These are phyloP conservation scores for Drosophila subobscura DNA, from an alignment of 1,140 invertebrate species.

Conservation along the genomic window DNA sequence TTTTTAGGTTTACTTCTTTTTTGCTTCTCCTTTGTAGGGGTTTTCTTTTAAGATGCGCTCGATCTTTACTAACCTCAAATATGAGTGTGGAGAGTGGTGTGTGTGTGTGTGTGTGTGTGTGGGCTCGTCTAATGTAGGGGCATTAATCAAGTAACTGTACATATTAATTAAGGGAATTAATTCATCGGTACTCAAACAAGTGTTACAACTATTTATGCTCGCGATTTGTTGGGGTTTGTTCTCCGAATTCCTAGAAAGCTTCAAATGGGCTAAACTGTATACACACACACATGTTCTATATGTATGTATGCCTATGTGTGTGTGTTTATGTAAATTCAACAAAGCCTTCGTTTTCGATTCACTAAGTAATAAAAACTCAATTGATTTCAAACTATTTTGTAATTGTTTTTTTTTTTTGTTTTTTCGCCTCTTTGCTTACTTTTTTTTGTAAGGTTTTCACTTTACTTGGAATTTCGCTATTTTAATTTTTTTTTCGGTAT, in stretches of 20 bases:
- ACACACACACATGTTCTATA: conserved; percentile 40
- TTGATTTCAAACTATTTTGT: conserved; percentile 42
- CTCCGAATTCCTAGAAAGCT: conserved; percentile 41
- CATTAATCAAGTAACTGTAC: conserved; percentile 51
- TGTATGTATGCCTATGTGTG: conserved; percentile 27
- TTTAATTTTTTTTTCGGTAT: conserved; percentile 16
- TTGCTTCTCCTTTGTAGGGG: conserved; percentile 17
- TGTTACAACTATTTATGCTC: conserved; percentile 52
- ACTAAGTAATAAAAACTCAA: conserved; percentile 60
- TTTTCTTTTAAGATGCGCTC: conserved; percentile 1
- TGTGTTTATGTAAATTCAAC: conserved; percentile 55
- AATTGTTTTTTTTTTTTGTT: conserved; percentile 31
- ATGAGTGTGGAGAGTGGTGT: conserved; percentile 7
- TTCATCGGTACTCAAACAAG: conserved; percentile 61
- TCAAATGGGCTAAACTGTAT: conserved; percentile 46
- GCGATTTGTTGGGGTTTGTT: conserved; percentile 22
- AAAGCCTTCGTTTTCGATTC: conserved; percentile 40
- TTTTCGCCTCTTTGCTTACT: not conserved
- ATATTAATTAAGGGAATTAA: conserved; percentile 44
- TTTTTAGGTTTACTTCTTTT: not conserved
- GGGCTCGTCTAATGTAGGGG: not conserved
- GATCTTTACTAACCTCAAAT: conserved; percentile 24
- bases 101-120: conserved; percentile 12
- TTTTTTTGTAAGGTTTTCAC: not conserved
- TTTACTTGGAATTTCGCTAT: conserved; percentile 29